Base-by-base conservation (phyloP, 92 coral and sea anemone genomes). In the Porites divaricata region DNA sequence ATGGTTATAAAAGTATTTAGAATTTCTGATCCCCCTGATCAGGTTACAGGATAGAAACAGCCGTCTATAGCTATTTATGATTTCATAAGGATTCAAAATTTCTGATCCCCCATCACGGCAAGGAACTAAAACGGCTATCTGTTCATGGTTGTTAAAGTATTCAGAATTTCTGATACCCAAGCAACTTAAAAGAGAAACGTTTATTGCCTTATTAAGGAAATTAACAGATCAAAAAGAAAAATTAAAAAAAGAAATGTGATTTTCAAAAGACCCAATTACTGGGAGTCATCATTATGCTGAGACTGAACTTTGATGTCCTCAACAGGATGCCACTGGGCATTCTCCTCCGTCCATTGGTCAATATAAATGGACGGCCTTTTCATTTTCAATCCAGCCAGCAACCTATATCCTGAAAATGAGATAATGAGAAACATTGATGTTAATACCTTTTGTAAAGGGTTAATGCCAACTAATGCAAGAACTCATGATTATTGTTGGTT, bases 311-410 rank as follows among this genome's bases (percentile, higher is more conserved):
- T 63, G 1, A 63, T 63, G 16, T 63, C 22, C 19, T 63, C 67
- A 7, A 63, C 8, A 63, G 16, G 67, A 0, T 63, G 67, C 67
- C 67, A 63, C 67, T 63, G 67, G 67, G 67, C 67, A 63, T 9
- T 63, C 22, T 63, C 67, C 67, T 63, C 67, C 22, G 67, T 63
- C 67, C 67, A 63, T 24, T 63, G 67, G 22, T 63, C 26, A 63
- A 63, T 63, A 24, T 63, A 63, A 63, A 63, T 0, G 9, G 67
- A 63, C 22, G 67, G 67, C 67, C 67, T 63, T 63, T 63, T 63
- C 26, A 63, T 63, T 17, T 3, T 63, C 19, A 63, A 63, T 63
- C 67, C 67, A 63, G 67, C 67, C 19, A 63, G 67, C 0, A 63
- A 63, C 16, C 67, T 22, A 24, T 63, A 6, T 63, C 67, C 67